Conservation (phyloP, 2,888 invertebrate species). For the Dendrolimus houi region DNA sequence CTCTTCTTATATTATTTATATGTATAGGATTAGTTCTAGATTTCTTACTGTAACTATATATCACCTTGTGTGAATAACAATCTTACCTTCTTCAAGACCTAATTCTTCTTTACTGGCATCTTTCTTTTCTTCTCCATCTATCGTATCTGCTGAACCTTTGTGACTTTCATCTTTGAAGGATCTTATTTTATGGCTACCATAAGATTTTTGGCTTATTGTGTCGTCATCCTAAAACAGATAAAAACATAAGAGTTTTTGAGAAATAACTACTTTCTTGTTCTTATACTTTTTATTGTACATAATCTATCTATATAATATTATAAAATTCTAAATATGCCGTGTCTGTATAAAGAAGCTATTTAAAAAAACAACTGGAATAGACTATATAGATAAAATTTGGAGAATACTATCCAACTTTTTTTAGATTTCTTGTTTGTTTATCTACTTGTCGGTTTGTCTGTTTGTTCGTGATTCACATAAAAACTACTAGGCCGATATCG, state of each 20-base stretch:
- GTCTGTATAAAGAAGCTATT: too few relatives aligned
- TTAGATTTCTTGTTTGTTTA: background rate
- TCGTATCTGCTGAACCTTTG: constrained; percentile 90
- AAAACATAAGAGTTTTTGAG: background rate
- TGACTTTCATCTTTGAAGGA: constrained; percentile 94
- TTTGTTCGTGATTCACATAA: too few relatives aligned
- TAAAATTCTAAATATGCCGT: too few relatives aligned
- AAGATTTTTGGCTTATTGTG: constrained; percentile 92
- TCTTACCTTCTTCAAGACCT: constrained; percentile 85
- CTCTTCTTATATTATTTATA: too few relatives aligned
- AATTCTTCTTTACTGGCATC: constrained; percentile 94
- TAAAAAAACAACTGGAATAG: too few relatives aligned
- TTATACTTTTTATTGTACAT: background rate
- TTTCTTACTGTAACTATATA: too few relatives aligned
- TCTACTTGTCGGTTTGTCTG: too few relatives aligned
- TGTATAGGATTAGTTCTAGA: too few relatives aligned
- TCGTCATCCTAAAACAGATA: constrained; percentile 78
- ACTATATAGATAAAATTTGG: too few relatives aligned
- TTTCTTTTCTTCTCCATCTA: constrained; percentile 92
- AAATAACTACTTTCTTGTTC: background rate
- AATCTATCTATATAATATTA: background rate
- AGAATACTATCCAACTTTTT: too few relatives aligned
- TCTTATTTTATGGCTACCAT: constrained; percentile 93
- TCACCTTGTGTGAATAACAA: background rate
- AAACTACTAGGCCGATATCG: too few relatives aligned